These are phyloP conservation scores for Nezara viridula DNA, from an alignment of 2,888 invertebrate genomes.

Conservation along the genomic window DNA sequence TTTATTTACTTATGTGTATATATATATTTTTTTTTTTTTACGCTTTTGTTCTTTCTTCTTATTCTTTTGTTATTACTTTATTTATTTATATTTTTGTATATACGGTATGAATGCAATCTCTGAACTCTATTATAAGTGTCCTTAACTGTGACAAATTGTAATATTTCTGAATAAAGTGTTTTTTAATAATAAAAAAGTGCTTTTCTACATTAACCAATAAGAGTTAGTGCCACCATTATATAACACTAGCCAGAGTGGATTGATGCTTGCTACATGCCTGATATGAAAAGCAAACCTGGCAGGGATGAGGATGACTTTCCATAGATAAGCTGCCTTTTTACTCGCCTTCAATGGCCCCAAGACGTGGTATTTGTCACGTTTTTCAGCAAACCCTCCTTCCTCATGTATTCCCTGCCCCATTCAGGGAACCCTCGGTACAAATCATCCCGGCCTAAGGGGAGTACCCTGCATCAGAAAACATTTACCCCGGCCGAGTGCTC, in stretches of 20 bases:
- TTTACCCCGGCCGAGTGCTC: conserved; percentile 36
- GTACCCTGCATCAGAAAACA: conserved; percentile 33
- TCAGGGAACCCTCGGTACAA: conserved; percentile 15
- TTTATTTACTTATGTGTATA: no score
- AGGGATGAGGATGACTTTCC: conserved; percentile 35
- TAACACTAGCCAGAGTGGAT: neutral
- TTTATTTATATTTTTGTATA: no score
- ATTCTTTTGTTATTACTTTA: no score
- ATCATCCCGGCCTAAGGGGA: neutral
- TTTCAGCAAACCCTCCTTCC: neutral
- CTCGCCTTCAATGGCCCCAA: conserved; percentile 28
- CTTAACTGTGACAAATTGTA: no score
- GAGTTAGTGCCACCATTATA: neutral
- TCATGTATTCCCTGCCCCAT: conserved; percentile 7
- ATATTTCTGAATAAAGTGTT: no score
- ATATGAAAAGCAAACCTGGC: neutral
- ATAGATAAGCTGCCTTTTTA: conserved; percentile 32
- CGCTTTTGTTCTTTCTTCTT: no score
- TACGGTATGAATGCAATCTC: no score
- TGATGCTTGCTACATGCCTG: neutral
- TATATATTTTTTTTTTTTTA: no score
- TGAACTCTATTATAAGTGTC: no score
- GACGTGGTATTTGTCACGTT: conserved; percentile 34
- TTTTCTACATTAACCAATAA: neutral
- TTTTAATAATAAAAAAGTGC: neutral